Evolutionary conservation across 92 coral and sea anemone genomes (phyloP), one percentile per base, ranked within the genome.

Genomic region (Heteractis magnifica): DNA sequence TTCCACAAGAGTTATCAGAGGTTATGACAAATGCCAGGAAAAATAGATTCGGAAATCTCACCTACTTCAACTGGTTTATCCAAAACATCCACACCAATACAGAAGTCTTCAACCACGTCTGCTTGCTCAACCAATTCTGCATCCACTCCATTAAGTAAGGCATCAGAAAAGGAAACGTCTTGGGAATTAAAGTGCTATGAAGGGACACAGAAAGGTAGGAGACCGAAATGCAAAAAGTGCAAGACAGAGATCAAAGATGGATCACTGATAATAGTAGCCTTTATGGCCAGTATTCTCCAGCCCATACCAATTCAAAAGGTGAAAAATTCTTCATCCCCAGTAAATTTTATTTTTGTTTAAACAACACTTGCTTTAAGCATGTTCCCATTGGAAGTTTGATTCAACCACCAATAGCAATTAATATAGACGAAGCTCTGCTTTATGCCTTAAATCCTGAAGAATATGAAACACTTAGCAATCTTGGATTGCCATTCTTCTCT

Each of bases 311-410:
- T 77, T 68, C 87, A 16, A 87, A 82, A 59, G 84, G 87, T 49
- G 84, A 87, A 50, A 87, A 64, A 20, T 88, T 88, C 70, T 76
- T 52, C 48, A 65, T 88, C 62, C 84, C 91, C 56, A 50, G 80
- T 23, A 88, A 83, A 72, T 88, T 83, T 71, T 88, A 88, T 68
- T 88, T 88, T 26, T 88, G 88, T 72, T 64, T 78, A 18, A 78
- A 71, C 60, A 23, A 50, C 7, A 78, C 82, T 51, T 77, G 87
- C 59, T 59, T 55, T 53, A 83, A 79, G 85, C 65, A 81, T 15
- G 49, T n/a, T n/a, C n/a, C n/a, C n/a, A n/a, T n/a, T 52, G 85
- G 89, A 21, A 81, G 86, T 75, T 13, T 15, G 16, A 72, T 82
- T 71, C 6, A 12, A 59, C 62, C 86, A 48, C 79, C 80, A 49